Evolutionary conservation across 2,113 vertebrate species (phyloP), one percentile per base, ranked within the genome.

Genomic region (Climacteris rufus): DNA sequence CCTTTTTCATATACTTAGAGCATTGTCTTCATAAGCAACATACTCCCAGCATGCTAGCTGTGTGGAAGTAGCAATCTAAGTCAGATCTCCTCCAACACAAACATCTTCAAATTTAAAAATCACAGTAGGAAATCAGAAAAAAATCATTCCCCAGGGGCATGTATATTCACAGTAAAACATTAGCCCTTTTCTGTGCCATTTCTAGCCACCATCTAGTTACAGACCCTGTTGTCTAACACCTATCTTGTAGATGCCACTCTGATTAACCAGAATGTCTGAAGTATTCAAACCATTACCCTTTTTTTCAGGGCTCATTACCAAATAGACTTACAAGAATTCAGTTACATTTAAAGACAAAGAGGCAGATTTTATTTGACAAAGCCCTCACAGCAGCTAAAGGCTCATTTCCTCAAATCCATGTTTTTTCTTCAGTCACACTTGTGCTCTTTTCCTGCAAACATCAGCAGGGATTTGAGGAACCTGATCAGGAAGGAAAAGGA

Each of bases 21-120:
- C 50, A 79, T 3, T 80, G 87, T 88, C 66, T 68, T 87, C 39
- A 3, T 28, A 78, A 69, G 44, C 17, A 90, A 88, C 6, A 84
- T 59, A 91, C 19, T 77, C 39, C 35, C 90, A 95, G 69, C 70
- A 80, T 37, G 54, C 83, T 63, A 90, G 63, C 12, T 83, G 50
- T 83, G 35, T 80, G 50, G 72, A 87, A 89, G 22, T 5, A 85
- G 60, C 9, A 3, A 77, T 79, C 35, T 31, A 44, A 78, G 47
- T 59, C 74, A 96, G 54, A 86, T 47, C 15, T 82, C 53, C 61
- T 72, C 75, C 54, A 92, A 75, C 33, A 94, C 42, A 90, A 93
- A 50, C 64, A 96, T 40, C 56, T 83, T 86, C 44, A 89, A 56
- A 90, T 64, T 78, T 88, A 94, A 90, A 92, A 92, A 70, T 88